phyloP scores from a whole-genome alignment of 2,113 vertebrate species.

The Columba livia region DNA sequence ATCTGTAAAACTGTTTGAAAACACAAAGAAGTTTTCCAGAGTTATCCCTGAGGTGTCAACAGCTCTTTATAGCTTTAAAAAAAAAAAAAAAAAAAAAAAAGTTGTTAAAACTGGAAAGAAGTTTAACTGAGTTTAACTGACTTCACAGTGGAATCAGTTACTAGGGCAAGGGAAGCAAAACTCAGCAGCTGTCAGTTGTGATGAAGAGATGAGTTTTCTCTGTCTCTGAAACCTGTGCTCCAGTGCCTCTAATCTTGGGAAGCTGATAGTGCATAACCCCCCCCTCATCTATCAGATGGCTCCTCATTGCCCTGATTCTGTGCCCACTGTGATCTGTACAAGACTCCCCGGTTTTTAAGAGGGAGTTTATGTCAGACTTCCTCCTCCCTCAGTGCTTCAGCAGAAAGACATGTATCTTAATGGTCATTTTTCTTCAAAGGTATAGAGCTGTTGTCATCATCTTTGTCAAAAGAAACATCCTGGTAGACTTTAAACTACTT shows the following conservation, averaged over 20 bases:
- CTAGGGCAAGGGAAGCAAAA: constrained; percentile 8
- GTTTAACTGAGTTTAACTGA: background rate
- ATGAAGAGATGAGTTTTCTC: background rate
- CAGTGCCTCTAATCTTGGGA: background rate
- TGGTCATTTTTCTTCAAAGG: background rate
- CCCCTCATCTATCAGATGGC: background rate
- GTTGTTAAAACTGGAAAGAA: constrained; percentile 30
- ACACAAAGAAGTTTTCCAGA: constrained; percentile 25
- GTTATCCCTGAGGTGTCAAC: constrained; percentile 40
- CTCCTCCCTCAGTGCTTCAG: background rate
- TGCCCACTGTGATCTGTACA: background rate
- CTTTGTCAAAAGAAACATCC: background rate
- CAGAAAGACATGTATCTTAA: background rate
- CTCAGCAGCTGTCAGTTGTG: background rate
- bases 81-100: background rate
- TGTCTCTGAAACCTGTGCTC: background rate
- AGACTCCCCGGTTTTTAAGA: background rate
- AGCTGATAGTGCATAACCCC: background rate
- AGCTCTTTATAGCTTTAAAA: background rate
- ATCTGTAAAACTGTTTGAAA: constrained; percentile 51
- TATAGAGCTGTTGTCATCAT: background rate
- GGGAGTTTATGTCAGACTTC: background rate
- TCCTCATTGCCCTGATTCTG: background rate
- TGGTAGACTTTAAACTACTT: background rate
- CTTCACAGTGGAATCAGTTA: background rate